phyloP scores from a whole-genome alignment of 2,888 invertebrate species.

The Slavum lentiscoides region DNA sequence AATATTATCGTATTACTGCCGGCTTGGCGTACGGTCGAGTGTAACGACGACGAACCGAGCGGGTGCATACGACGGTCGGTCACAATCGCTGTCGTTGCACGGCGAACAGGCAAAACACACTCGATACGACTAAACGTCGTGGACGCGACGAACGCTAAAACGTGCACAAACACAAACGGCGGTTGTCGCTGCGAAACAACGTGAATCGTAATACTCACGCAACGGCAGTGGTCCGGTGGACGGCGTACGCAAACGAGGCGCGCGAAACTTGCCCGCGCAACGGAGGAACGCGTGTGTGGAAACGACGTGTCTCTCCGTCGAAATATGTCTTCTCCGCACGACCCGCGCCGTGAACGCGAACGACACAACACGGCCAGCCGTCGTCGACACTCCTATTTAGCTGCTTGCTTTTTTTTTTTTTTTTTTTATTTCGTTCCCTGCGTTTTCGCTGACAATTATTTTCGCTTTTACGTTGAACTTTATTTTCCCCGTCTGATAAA shows the following conservation, averaged over 20 bases:
- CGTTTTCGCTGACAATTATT: constrained; percentile 5
- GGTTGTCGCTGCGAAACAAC: neutral
- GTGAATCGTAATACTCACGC: neutral
- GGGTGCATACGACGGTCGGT: no score
- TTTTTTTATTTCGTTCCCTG: neutral
- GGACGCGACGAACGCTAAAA: no score
- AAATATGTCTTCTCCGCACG: neutral
- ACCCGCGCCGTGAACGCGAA: neutral
- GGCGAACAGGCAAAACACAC: no score
- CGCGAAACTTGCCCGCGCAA: neutral
- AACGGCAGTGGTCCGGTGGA: neutral
- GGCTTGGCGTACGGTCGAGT: neutral
- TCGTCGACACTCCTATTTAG: neutral
- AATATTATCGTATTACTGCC: neutral
- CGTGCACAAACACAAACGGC: neutral
- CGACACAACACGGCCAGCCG: neutral
- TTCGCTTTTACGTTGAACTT: constrained; percentile 19
- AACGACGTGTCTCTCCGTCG: no score
- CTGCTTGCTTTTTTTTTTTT: no score
- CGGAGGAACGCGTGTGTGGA: no score
- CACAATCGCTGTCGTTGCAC: no score
- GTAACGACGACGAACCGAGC: no score
- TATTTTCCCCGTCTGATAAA: constrained; percentile 30
- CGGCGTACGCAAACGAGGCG: neutral
- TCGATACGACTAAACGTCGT: no score